Conservation (phyloP, 2,888 invertebrate species). For the Dicranocentrus wangi region DNA sequence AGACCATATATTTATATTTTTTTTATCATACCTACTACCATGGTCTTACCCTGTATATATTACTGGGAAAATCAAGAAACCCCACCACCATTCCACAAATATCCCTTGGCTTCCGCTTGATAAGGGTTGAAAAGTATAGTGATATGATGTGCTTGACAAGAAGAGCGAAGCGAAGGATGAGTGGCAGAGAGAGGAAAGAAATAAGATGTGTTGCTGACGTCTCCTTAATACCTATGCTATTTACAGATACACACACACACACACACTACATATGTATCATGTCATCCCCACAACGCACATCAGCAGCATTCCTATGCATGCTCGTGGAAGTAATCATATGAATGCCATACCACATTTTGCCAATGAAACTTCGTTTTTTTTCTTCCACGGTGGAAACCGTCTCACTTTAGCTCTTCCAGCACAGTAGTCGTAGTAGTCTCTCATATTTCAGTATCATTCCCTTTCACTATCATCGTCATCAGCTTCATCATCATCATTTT, state of each 20-base stretch:
- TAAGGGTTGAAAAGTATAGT: too few species aligned
- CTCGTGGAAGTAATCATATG: neutral
- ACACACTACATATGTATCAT: neutral
- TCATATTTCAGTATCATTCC: neutral
- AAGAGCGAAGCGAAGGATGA: conserved; percentile 12
- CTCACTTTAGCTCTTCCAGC: neutral
- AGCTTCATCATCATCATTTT: neutral
- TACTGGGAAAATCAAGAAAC: neutral
- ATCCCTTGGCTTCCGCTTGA: neutral
- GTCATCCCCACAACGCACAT: neutral
- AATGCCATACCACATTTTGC: neutral
- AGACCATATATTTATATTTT: neutral
- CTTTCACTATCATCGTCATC: neutral
- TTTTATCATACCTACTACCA: too few species aligned
- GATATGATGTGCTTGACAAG: conserved; percentile 9
- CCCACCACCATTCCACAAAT: too few species aligned
- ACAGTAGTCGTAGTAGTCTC: neutral
- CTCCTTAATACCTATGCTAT: neutral
- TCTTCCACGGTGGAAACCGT: neutral
- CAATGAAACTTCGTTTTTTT: neutral
- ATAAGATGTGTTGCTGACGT: conserved; percentile 5
- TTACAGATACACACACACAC: neutral
- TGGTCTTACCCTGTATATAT: too few species aligned
- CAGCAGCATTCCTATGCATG: neutral
- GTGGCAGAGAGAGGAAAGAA: conserved; percentile 8